Evolutionary conservation across 92 coral and sea anemone species (phyloP).

Genomic region (Umimayanthus chanpuru): DNA sequence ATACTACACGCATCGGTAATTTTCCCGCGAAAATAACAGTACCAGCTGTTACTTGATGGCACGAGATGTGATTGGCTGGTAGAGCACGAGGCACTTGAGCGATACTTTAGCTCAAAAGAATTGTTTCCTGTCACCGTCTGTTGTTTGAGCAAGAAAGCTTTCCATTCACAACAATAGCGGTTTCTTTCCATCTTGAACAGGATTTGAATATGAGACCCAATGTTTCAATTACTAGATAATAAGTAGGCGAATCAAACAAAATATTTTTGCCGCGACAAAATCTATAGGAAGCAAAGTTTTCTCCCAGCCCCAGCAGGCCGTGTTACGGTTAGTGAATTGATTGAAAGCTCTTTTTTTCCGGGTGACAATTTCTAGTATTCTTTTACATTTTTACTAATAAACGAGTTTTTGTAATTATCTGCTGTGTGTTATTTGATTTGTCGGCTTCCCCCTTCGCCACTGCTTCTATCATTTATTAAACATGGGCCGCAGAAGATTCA

Average conservation of each 20-base stretch:
- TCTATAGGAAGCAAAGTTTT: constrained; percentile 14
- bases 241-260: constrained; percentile 1
- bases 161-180: constrained; percentile 23
- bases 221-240: background rate
- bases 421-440: constrained; percentile 8
- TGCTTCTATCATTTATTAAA: constrained; percentile 18
- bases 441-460: background rate
- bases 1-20: constrained; percentile 52
- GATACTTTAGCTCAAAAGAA: constrained; percentile 32
- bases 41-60: constrained; percentile 65
- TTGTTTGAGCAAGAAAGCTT: constrained; percentile 38
- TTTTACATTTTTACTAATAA: background rate
- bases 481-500: background rate
- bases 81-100: constrained; percentile 53
- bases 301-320: constrained; percentile 18
- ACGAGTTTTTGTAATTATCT: constrained; percentile 23
- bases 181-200: constrained; percentile 25
- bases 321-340: background rate
- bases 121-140: constrained; percentile 44
- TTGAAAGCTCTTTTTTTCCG: background rate
- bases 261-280: constrained; percentile 13
- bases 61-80: constrained; percentile 66
- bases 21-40: constrained; percentile 89
- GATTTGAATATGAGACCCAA: constrained; percentile 4
- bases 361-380: background rate